Base-by-base conservation (phyloP, 92 coral and sea anemone species). In the Zoanthus sansibaricus region DNA sequence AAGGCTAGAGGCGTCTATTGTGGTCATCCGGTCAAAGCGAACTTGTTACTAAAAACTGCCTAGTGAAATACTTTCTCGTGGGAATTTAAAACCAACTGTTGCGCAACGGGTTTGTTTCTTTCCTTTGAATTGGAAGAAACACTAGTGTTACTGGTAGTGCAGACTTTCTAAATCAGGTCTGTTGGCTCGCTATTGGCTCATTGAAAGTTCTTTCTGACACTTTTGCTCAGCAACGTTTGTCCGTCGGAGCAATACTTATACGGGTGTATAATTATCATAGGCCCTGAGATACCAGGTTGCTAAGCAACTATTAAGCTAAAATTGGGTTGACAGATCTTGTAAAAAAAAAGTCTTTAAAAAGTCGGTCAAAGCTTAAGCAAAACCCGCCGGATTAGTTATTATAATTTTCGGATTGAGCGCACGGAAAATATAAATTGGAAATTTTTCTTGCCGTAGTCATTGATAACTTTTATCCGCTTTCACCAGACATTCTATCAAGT, bases 191-290 rank as follows among this genome's bases (percentile, higher is more conserved):
- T 30, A 80, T 80, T 80, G 85, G 85, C 58, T 67, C 61, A 7
- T 20, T 62, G 45, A 51, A 66, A 42, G 30, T 9, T 45, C 73
- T 64, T 80, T 66, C 75, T 80, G 85, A 88, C 94, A 91, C 91
- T 80, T 91, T 91, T 82, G 87, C 94, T 82, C 87, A 83, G 94
- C 87, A 88, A 91, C 94, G 78, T 91, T 91, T 91, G 91, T 91
- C 61, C 58, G 48, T 54, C 5, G 21, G 47, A 82, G 66, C 47
- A 25, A 85, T 46, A 11, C 49, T 62, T 78, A 62, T 86, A 87
- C 76, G 86, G 85, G 85, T 64, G 45, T 67, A 10, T 66, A 64
- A 80, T 80, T 80, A 80, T 80, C 74, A 15, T n/a, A 48, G 59
- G 59, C 85, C 59, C 66, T 80, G 59, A 64, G 85, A 80, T 18